Evolutionary conservation across 92 coral and sea anemone genomes (phyloP).

Genomic region (Actinostola sp.): DNA sequence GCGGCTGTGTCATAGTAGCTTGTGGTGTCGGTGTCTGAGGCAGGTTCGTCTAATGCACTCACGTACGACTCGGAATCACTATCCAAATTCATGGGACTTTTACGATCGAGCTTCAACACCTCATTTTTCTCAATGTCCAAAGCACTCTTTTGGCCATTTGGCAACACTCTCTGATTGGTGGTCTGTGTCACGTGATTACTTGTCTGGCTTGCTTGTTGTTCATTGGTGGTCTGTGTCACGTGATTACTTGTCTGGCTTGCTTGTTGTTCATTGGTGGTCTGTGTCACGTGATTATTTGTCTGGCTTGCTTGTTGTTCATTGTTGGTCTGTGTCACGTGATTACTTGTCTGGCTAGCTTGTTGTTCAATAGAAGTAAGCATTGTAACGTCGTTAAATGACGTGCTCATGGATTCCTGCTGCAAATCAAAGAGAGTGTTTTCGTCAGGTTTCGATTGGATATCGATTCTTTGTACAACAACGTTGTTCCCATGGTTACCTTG

Average conservation of each 20-base stretch:
- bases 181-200: background rate
- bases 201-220: slow-evolving; percentile 3
- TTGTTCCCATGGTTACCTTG: slow-evolving; percentile 22
- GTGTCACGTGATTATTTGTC: background rate
- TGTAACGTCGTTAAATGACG: background rate
- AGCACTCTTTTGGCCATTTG: background rate
- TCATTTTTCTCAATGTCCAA: slow-evolving; percentile 1
- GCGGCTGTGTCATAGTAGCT: slow-evolving; percentile 73
- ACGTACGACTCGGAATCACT: slow-evolving; percentile 82
- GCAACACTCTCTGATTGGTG: background rate
- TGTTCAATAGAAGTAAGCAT: background rate
- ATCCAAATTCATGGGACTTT: slow-evolving; percentile 45
- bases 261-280: background rate
- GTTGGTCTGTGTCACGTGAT: background rate
- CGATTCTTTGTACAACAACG: slow-evolving; percentile 5
- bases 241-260: background rate
- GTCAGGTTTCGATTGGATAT: slow-evolving; percentile 14
- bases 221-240: background rate
- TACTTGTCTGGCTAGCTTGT: slow-evolving; percentile 1
- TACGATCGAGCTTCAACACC: background rate
- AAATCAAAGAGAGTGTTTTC: slow-evolving; percentile 10
- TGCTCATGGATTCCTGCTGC: background rate
- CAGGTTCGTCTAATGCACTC: slow-evolving; percentile 88
- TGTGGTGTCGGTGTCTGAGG: slow-evolving; percentile 81
- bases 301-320: slow-evolving; percentile 1